phyloP scores from a whole-genome alignment of 2,888 invertebrate genomes.

The Mylabris sibirica region DNA sequence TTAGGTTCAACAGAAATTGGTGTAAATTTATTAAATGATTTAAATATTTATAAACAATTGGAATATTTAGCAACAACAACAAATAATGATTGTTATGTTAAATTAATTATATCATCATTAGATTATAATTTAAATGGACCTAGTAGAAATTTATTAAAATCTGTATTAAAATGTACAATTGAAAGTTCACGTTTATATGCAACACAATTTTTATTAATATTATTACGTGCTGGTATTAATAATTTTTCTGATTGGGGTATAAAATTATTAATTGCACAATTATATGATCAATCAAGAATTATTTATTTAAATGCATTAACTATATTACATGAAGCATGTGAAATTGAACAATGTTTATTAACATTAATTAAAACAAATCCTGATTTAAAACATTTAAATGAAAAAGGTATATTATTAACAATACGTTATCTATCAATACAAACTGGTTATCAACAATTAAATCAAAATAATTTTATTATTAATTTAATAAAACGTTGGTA shows the following conservation, averaged over 20 bases:
- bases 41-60: conserved; percentile 79
- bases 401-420: conserved; percentile 79
- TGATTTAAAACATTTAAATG: conserved; percentile 73
- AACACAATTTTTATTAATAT: conserved; percentile 87
- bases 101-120: conserved; percentile 89
- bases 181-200: conserved; percentile 81
- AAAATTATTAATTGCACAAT: conserved; percentile 81
- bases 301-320: conserved; percentile 83
- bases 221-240: conserved; percentile 78
- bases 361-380: conserved; percentile 79
- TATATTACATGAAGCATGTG: conserved; percentile 91
- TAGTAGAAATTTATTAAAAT: conserved; percentile 63
- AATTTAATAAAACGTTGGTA: conserved; percentile 84
- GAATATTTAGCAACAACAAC: conserved; percentile 81
- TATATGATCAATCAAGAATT: conserved; percentile 82
- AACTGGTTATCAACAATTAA: conserved; percentile 72
- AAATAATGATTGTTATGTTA: conserved; percentile 91
- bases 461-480: conserved; percentile 69
- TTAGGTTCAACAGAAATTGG: conserved; percentile 78
- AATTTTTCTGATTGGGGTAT: conserved; percentile 88
- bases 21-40: conserved; percentile 74
- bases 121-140: conserved; percentile 83
- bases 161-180: conserved; percentile 66
- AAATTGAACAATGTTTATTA: conserved; percentile 80
- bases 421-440: conserved; percentile 78